Base-by-base conservation (phyloP, 2,113 vertebrate genomes). In the Myxocyprinus asiaticus region DNA sequence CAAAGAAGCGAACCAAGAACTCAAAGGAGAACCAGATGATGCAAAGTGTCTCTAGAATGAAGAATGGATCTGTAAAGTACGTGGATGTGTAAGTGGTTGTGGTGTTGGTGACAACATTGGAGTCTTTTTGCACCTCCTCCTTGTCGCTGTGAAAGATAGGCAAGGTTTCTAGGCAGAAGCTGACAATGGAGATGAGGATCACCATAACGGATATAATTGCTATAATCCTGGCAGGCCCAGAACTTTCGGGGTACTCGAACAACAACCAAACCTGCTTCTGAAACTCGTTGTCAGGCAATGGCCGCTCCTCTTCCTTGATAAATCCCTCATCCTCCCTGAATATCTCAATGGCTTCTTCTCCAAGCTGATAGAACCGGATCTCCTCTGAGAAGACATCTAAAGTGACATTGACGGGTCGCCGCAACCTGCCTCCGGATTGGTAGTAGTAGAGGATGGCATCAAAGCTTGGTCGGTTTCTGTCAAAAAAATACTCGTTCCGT, bases 11-110 rank as follows among this genome's bases (percentile, higher is more conserved):
- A 88, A 99, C 97, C 87, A 99, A 89, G 88, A 99, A 99, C 89
- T 99, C 98, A 33, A 99, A 99, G 81, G 97, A 98, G 92, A 99
- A 99, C 98, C 98, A 99, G 91, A 99, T 99, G 87, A 99, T 99
- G 90, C 98, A 99, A 82, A 99, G 96, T 0, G 98, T 99, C 92
- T 99, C 97, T 62, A 99, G 94, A 4, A 99, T 97, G 84, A 99
- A 99, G 95, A 99, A 99, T 45, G 97, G 97, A 87, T 98, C 96
- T 3, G 96, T 98, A 90, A 99, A 98, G 81, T 96, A 96, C 14
- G 94, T 95, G 61, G 92, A 90, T 15, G 94, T 95, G 87, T 96
- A 96, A 4, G 88, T 93, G 76, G 90, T 81, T 59, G 97, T 98
- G 86, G 92, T 95, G 90, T 99, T 99, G 86, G 93, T 92, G 80